phyloP scores from a whole-genome alignment of 2,113 vertebrate genomes.

The Cacatua alba region DNA sequence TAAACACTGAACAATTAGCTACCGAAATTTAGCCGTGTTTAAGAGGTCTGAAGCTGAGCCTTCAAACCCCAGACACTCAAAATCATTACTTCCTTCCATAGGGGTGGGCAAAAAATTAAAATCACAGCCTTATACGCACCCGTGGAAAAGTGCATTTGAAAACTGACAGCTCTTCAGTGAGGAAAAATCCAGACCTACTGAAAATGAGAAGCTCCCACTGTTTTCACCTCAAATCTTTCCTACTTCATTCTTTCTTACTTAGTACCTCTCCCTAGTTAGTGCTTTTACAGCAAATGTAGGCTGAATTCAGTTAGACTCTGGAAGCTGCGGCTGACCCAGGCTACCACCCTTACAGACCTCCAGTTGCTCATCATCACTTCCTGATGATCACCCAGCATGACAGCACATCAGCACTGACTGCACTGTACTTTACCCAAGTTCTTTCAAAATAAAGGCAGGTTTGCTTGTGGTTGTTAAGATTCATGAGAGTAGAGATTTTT shows the following conservation, averaged over 20 bases:
- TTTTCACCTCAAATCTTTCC: neutral
- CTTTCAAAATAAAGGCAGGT: neutral
- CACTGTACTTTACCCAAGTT: neutral
- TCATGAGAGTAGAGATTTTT: neutral
- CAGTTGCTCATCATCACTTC: neutral
- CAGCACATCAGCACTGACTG: neutral
- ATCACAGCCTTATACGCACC: neutral
- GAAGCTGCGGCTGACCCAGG: constrained; percentile 11
- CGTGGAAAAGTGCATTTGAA: neutral
- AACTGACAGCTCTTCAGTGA: neutral
- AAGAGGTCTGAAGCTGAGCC: neutral
- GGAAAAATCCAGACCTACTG: neutral
- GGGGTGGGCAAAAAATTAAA: neutral
- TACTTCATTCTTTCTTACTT: neutral
- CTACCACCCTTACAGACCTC: neutral
- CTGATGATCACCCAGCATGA: neutral
- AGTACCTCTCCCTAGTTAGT: neutral
- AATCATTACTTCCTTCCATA: neutral
- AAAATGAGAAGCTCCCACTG: neutral
- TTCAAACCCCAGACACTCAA: neutral
- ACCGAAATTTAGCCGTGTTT: neutral
- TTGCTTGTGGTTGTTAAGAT: neutral
- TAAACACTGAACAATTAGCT: neutral
- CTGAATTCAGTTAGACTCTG: neutral
- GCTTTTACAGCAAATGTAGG: neutral